Percentiles rank a stretch among this genome's conserved stretches.
These are phyloP conservation scores for Blennius ocellaris DNA, from an alignment of 2,113 vertebrate species.

Conservation along the genomic window DNA sequence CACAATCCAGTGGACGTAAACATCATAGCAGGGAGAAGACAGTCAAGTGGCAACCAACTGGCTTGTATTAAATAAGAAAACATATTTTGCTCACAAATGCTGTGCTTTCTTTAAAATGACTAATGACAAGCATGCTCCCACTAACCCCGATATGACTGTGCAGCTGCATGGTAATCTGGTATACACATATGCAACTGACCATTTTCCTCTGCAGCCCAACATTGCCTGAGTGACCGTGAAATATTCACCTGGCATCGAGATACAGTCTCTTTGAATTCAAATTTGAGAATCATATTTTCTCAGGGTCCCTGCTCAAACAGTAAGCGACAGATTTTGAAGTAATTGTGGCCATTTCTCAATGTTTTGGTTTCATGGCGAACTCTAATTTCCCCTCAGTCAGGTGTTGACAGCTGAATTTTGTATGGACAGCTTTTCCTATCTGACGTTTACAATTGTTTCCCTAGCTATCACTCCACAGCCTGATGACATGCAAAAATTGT, in stretches of 20 bases:
- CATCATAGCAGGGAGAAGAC: no score
- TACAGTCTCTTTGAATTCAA: slow-evolving; percentile 26
- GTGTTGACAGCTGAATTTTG: background rate
- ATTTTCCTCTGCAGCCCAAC: background rate
- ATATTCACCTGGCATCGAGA: slow-evolving; percentile 16
- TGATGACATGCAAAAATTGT: slow-evolving; percentile 6
- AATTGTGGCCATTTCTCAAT: background rate
- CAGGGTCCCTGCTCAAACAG: background rate
- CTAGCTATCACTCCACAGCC: background rate
- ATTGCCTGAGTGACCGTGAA: background rate
- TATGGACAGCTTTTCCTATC: background rate
- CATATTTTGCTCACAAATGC: no score
- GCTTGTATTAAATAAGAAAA: no score
- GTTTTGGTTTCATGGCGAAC: slow-evolving; percentile 14
- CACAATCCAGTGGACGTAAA: no score
- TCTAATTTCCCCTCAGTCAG: slow-evolving; percentile 25
- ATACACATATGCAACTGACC: background rate
- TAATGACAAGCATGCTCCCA: no score
- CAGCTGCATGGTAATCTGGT: background rate
- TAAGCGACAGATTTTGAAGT: slow-evolving; percentile 34
- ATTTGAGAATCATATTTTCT: slow-evolving; percentile 30
- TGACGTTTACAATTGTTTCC: slow-evolving; percentile 17
- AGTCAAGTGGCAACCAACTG: no score
- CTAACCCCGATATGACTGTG: no score
- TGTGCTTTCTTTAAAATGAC: no score